These are phyloP conservation scores for Coturnix japonica DNA, from an alignment of 2,113 vertebrate genomes.

Conservation along the genomic window DNA sequence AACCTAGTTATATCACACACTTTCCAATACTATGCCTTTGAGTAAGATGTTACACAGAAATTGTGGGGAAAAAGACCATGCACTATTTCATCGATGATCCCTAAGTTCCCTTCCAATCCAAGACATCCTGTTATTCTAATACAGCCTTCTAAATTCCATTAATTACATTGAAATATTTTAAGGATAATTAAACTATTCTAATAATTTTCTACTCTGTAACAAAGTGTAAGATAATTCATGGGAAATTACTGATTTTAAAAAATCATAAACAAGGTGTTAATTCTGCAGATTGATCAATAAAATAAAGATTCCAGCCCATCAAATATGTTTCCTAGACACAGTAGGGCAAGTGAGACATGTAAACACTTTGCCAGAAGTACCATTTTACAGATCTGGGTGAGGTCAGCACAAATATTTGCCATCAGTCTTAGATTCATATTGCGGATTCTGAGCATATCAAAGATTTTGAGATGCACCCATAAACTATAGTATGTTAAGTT, in stretches of 20 bases:
- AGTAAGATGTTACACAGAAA: background rate
- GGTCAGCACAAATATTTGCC: background rate
- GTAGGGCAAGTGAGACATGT: background rate
- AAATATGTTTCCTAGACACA: background rate
- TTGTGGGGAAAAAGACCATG: background rate
- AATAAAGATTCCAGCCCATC: background rate
- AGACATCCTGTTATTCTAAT: background rate
- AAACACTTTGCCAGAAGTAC: background rate
- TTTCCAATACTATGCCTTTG: background rate
- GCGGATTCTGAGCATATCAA: background rate
- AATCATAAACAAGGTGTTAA: background rate
- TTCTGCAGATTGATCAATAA: background rate
- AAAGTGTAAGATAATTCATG: background rate
- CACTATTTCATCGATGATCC: background rate
- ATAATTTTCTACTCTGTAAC: background rate
- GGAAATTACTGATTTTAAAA: background rate
- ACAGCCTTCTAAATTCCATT: background rate
- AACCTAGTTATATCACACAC: background rate
- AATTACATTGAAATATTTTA: background rate
- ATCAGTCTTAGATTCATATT: background rate
- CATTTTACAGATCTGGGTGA: background rate
- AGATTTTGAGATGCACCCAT: background rate
- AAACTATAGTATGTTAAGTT: background rate
- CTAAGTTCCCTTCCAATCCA: background rate
- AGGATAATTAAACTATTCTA: background rate